A percentile compares a stretch with the other conserved stretches of the same genome.
Conservation (phyloP, 2,888 invertebrate genomes). For the Laothoe populi region DNA sequence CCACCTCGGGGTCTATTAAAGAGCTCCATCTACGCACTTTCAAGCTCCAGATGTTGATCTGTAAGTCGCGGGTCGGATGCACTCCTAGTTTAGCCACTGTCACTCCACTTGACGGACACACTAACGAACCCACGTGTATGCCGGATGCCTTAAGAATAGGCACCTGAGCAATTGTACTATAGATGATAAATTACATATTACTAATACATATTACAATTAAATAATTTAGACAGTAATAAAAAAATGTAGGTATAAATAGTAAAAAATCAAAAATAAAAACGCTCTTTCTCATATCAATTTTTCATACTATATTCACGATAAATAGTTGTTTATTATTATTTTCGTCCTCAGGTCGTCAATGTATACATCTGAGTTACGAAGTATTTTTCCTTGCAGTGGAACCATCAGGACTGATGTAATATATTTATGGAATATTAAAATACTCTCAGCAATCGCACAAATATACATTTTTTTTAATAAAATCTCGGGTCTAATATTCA, state of each 20-base stretch:
- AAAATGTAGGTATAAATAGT: neutral
- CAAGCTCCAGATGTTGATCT: constrained; percentile 47
- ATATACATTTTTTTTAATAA: too few species aligned
- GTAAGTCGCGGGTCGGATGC: constrained; percentile 43
- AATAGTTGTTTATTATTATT: too few species aligned
- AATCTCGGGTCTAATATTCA: too few species aligned
- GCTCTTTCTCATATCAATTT: too few species aligned
- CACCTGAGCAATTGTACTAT: constrained; percentile 25
- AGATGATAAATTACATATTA: constrained; percentile 3
- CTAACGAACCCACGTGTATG: constrained; percentile 64
- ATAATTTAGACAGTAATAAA: neutral
- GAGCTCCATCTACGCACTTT: constrained; percentile 59
- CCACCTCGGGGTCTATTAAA: constrained; percentile 58
- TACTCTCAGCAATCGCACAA: too few species aligned
- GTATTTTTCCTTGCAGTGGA: too few species aligned
- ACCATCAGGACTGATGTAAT: too few species aligned
- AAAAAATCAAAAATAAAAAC: too few species aligned
- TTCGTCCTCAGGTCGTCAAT: too few species aligned
- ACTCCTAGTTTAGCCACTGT: constrained; percentile 56
- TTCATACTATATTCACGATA: too few species aligned
- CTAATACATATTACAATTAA: neutral
- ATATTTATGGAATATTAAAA: too few species aligned
- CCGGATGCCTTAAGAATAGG: constrained; percentile 55
- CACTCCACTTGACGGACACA: constrained; percentile 50
- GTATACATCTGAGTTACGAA: too few species aligned